Percentiles rank a stretch among this genome's conserved stretches.
Conservation (phyloP, 2,888 invertebrate genomes). For the Orchestes rusci region DNA sequence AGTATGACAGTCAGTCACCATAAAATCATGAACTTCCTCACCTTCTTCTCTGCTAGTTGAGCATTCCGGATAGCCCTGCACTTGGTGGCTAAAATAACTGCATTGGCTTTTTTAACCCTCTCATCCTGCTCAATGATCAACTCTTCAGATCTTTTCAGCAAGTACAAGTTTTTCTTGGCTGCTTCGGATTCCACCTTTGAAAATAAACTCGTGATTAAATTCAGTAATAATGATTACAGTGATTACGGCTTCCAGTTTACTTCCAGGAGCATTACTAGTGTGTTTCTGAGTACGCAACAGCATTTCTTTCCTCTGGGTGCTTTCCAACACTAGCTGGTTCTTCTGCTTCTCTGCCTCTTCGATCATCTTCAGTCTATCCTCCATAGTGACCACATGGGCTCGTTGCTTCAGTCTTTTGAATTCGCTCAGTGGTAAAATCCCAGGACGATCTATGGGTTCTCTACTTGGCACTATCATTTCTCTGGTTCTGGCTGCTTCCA, state of each 20-base stretch:
- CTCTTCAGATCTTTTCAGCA: slow-evolving; percentile 48
- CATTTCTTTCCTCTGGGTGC: slow-evolving; percentile 49
- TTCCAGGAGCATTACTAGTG: slow-evolving; percentile 32
- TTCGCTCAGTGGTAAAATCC: slow-evolving; percentile 53
- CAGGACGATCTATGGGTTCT: slow-evolving; percentile 50
- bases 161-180: slow-evolving; percentile 43
- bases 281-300: slow-evolving; percentile 32
- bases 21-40: slow-evolving; percentile 20
- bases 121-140: slow-evolving; percentile 54
- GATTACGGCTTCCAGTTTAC: slow-evolving; percentile 30
- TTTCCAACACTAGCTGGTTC: slow-evolving; percentile 49
- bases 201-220: too few species aligned
- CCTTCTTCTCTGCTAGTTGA: slow-evolving; percentile 61
- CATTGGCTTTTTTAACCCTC: slow-evolving; percentile 66
- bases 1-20: too few species aligned
- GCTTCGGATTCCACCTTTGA: slow-evolving; percentile 47
- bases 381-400: slow-evolving; percentile 46
- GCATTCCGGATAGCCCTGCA: slow-evolving; percentile 80
- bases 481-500: slow-evolving; percentile 42
- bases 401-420: slow-evolving; percentile 53
- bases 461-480: slow-evolving; percentile 48
- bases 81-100: slow-evolving; percentile 73
- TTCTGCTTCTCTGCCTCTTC: slow-evolving; percentile 44
- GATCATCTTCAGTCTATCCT: slow-evolving; percentile 44
- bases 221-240: too few species aligned